A percentile compares a stretch with the other conserved stretches of the same genome.
Conservation (phyloP, 2,113 vertebrate species). For the Synchiropus splendidus region DNA sequence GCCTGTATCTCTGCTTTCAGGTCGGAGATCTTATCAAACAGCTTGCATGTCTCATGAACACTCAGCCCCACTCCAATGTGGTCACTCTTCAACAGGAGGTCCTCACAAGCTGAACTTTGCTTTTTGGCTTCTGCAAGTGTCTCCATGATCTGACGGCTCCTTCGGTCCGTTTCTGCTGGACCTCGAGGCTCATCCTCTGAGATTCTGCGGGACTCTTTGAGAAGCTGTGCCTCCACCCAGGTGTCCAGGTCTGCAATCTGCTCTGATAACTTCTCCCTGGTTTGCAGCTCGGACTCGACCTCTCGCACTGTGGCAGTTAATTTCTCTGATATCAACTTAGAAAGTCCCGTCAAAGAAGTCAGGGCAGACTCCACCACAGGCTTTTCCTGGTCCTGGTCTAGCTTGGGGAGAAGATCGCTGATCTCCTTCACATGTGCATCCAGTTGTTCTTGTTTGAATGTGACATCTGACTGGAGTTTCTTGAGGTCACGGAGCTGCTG, state of each 20-base stretch:
- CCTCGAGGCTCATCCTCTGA: slow-evolving; percentile 27
- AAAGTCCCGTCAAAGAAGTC: slow-evolving; percentile 64
- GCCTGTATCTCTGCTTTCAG: slow-evolving; percentile 69
- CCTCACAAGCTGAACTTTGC: slow-evolving; percentile 58
- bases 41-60: slow-evolving; percentile 70
- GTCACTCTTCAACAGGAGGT: slow-evolving; percentile 63
- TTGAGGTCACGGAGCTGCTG: slow-evolving; percentile 74
- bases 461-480: slow-evolving; percentile 64
- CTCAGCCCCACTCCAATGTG: slow-evolving; percentile 66
- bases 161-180: slow-evolving; percentile 48
- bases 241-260: slow-evolving; percentile 69
- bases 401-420: slow-evolving; percentile 46
- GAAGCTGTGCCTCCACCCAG: slow-evolving; percentile 58
- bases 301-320: slow-evolving; percentile 65
- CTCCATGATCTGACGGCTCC: slow-evolving; percentile 51
- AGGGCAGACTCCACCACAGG: slow-evolving; percentile 61
- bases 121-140: slow-evolving; percentile 64
- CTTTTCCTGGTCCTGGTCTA: slow-evolving; percentile 64
- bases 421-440: slow-evolving; percentile 63
- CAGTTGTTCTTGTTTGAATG: slow-evolving; percentile 64
- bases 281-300: slow-evolving; percentile 73
- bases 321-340: slow-evolving; percentile 68
- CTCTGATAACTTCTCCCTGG: slow-evolving; percentile 70
- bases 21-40: slow-evolving; percentile 68
- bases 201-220: slow-evolving; percentile 32